These are phyloP conservation scores for Aythya baeri DNA, from an alignment of 2,113 vertebrate genomes.

Conservation along the genomic window DNA sequence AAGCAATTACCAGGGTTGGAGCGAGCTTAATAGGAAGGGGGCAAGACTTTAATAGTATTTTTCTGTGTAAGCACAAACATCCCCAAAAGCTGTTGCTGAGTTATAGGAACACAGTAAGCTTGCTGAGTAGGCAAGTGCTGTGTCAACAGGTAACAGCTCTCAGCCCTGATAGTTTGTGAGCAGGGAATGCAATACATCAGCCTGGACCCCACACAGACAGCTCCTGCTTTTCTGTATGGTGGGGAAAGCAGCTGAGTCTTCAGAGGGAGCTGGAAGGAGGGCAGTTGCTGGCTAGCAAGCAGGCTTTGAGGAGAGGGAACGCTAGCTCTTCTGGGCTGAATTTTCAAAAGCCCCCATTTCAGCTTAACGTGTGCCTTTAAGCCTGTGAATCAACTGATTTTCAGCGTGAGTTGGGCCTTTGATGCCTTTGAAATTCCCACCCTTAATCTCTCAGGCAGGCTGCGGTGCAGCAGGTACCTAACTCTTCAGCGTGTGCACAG, in stretches of 20 bases:
- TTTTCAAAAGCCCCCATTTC: background rate
- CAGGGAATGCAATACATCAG: background rate
- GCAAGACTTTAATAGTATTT: constrained; percentile 2
- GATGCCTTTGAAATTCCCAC: constrained; percentile 15
- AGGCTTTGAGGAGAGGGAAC: background rate
- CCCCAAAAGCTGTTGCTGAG: constrained; percentile 39
- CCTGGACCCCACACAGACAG: background rate
- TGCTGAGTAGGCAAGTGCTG: constrained; percentile 16
- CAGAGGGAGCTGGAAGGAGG: background rate
- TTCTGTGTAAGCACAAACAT: constrained; percentile 26
- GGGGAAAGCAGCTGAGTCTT: background rate
- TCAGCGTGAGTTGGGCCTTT: background rate
- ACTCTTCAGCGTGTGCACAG: background rate
- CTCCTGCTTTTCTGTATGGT: background rate
- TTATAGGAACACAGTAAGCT: constrained; percentile 14
- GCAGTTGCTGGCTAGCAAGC: background rate
- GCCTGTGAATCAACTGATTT: background rate
- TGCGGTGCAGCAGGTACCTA: background rate
- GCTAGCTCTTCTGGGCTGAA: background rate
- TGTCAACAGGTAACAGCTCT: constrained; percentile 37
- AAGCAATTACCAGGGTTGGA: constrained; percentile 13
- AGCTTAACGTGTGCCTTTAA: background rate
- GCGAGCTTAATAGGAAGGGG: constrained; percentile 2
- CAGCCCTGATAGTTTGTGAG: background rate
- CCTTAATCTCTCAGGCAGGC: background rate